Evolutionary conservation across 2,888 invertebrate species (phyloP), one percentile per base, ranked within the genome.

Genomic region (Glyphotaelius pellucidus): DNA sequence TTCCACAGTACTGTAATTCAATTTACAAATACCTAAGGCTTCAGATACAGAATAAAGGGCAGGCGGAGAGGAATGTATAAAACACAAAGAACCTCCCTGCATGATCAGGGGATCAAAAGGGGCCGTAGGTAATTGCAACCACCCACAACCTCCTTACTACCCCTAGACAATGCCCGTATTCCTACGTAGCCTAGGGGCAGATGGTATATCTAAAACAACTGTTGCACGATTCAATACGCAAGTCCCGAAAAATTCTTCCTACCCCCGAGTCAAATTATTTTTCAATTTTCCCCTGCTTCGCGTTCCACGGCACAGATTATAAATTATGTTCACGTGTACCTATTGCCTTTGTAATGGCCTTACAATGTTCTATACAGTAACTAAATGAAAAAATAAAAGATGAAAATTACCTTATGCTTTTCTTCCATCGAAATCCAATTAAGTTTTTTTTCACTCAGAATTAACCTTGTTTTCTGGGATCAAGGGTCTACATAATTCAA

Each of bases 181-280:
- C 81, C 81, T 90, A 19, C 15, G 32, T 35, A 42, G 90, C 86
- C 38, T 42, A 3, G 42, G 52, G 67, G 85, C 67, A n/a, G 79
- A 88, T 88, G 32, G 80, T 47, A 38, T 88, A 90, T 92, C 92
- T 90, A 83, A 79, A 92, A 92, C 92, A 92, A 92, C 92, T 92
- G 92, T 92, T 92, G 92, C 92, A 91, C 90, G 67, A 92, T 84
- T 89, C 89, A 89, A 81, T 89, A 30, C 81, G 67, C 87, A 80
- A 32, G 80, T 79, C 90, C 80, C 35, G 15, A 47, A 90, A 90
- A 90, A n/a, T 79, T 52, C 67, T 83, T 88, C 80, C 32, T 32
- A 47, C 32, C 79, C 88, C n/a, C 35, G 31, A 79, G 88, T 47
- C 88, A 80, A 91, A 91, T 91, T 91, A 91, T 90, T 91, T 91